phyloP scores from a whole-genome alignment of 2,888 invertebrate genomes.

The Temnothorax rugatulus region DNA sequence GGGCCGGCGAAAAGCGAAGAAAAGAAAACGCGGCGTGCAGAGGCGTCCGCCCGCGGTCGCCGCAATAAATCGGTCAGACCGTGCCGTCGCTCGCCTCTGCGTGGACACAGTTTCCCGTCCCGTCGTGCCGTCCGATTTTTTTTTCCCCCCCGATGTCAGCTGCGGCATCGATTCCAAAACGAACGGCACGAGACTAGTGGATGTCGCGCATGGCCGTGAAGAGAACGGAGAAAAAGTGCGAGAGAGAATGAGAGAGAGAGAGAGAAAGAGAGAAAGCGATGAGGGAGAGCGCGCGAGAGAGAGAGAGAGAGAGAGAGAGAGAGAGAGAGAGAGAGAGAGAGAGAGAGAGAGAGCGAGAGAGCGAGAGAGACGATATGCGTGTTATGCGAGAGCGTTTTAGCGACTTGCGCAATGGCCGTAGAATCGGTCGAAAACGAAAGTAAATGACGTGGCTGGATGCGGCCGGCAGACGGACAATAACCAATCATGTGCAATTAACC shows the following conservation, averaged over 20 bases:
- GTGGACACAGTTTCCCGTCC: constrained; percentile 66
- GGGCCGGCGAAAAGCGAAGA: constrained; percentile 65
- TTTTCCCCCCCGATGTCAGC: constrained; percentile 66
- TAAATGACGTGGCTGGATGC: constrained; percentile 75
- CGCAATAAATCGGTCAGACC: constrained; percentile 76
- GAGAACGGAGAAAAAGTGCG: constrained; percentile 19
- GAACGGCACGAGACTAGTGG: constrained; percentile 61
- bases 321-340: not conserved
- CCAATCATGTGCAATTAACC: constrained; percentile 85
- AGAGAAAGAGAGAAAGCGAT: not conserved
- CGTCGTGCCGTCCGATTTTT: constrained; percentile 66
- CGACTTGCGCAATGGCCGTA: constrained; percentile 56
- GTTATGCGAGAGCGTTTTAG: constrained; percentile 18
- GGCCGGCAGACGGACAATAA: constrained; percentile 82
- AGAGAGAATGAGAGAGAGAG: constrained; percentile 1
- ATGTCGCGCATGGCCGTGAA: constrained; percentile 45
- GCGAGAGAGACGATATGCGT: not conserved
- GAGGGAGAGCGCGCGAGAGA: not conserved
- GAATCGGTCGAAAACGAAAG: constrained; percentile 77
- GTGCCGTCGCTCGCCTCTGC: constrained; percentile 46
- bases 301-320: constrained; percentile 9
- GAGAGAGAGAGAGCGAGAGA: not conserved
- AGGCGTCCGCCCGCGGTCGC: constrained; percentile 62
- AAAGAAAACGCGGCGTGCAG: constrained; percentile 64
- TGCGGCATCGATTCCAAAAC: constrained; percentile 75